A percentile compares a stretch with the other conserved stretches of the same genome.
Evolutionary conservation across 1,140 invertebrate species (phyloP).

Genomic region (Polypedilum pembai): DNA sequence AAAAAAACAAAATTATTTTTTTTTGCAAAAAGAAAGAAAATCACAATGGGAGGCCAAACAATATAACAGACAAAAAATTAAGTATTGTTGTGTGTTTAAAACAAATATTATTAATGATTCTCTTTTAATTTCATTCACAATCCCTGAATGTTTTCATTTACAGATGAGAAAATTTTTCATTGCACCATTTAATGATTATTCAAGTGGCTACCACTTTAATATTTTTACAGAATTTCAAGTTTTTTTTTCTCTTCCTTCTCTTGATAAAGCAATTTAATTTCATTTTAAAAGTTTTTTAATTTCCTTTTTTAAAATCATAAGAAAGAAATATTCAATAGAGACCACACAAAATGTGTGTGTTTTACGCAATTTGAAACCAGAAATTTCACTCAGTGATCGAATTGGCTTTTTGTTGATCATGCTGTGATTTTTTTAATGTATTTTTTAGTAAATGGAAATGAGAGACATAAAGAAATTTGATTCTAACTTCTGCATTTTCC

Average conservation of each 20-base stretch:
- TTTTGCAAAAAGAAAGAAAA: not conserved
- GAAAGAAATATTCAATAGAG: not conserved
- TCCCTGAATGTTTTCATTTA: not conserved
- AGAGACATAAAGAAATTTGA: not conserved
- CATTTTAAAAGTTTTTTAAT: slow-evolving; percentile 20
- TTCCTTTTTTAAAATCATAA: not conserved
- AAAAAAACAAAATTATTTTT: not conserved
- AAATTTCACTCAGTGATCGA: not conserved
- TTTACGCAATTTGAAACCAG: slow-evolving; percentile 17
- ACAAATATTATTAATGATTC: not conserved
- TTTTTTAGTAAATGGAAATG: not conserved
- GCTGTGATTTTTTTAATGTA: slow-evolving; percentile 18
- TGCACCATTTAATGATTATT: slow-evolving; percentile 19
- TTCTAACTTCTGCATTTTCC: slow-evolving; percentile 10
- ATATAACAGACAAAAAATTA: not conserved
- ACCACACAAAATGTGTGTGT: slow-evolving; percentile 9
- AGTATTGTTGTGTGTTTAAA: not conserved
- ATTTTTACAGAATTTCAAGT: not conserved
- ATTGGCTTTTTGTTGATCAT: not conserved
- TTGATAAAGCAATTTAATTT: slow-evolving; percentile 14
- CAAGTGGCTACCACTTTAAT: slow-evolving; percentile 1
- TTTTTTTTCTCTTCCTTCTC: too few relatives aligned
- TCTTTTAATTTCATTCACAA: not conserved
- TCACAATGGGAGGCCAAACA: not conserved
- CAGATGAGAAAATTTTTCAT: not conserved